Conservation (phyloP, 2,113 vertebrate genomes). For the Callospermophilus lateralis region DNA sequence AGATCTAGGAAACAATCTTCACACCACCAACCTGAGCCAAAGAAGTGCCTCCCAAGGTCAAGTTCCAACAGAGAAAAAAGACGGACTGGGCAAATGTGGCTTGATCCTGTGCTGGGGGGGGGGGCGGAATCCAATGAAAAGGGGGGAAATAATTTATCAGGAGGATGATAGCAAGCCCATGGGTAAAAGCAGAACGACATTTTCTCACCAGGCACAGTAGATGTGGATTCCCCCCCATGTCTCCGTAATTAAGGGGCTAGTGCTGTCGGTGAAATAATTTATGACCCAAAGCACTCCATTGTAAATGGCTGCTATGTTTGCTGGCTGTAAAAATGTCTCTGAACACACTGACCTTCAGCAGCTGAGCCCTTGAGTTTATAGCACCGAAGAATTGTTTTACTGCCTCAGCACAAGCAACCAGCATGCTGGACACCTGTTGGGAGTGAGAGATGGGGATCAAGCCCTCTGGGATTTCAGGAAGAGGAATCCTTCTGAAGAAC, state of each 20-base stretch:
- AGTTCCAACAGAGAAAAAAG: neutral
- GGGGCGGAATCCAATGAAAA: neutral
- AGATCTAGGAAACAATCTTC: neutral
- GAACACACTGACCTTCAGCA: constrained; percentile 80
- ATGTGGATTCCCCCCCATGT: neutral
- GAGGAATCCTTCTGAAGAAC: neutral
- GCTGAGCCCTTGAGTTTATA: constrained; percentile 77
- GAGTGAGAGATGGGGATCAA: neutral
- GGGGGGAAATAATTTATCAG: neutral
- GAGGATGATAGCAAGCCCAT: constrained; percentile 22
- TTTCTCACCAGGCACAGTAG: constrained; percentile 66
- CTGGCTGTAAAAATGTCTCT: constrained; percentile 76
- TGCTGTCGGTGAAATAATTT: constrained; percentile 76
- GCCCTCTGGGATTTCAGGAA: constrained; percentile 32
- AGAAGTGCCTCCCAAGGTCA: neutral
- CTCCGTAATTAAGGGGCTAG: constrained; percentile 57
- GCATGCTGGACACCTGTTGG: constrained; percentile 69
- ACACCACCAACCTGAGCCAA: neutral
- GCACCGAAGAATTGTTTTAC: constrained; percentile 79
- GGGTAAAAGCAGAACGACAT: constrained; percentile 50
- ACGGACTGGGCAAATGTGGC: neutral
- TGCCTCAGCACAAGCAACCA: constrained; percentile 15
- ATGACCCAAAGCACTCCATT: neutral
- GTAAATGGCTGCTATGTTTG: constrained; percentile 74
- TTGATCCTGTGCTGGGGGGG: neutral